phyloP scores from a whole-genome alignment of 1,140 invertebrate genomes.

The Diorhabda elongata region DNA sequence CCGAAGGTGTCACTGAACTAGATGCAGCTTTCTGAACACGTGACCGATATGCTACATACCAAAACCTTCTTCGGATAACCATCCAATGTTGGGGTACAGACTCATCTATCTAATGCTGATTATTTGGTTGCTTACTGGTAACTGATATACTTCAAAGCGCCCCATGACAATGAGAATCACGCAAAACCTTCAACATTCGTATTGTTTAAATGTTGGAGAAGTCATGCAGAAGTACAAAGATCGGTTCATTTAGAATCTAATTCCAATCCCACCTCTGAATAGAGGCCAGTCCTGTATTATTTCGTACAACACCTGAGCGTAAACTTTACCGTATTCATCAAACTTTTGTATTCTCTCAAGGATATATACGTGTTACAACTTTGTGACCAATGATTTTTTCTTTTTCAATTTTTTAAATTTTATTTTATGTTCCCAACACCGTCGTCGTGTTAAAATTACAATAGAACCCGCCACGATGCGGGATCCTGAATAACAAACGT shows the following conservation, averaged over 20 bases:
- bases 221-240: background rate
- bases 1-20: no score
- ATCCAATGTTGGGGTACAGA: no score
- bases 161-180: no score
- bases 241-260: slow-evolving; percentile 21
- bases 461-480: slow-evolving; percentile 12
- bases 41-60: no score
- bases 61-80: no score
- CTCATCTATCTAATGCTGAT: no score
- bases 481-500: slow-evolving; percentile 5
- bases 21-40: no score
- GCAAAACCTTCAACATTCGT: slow-evolving; percentile 16
- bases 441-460: slow-evolving; percentile 8
- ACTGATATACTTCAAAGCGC: no score
- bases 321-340: slow-evolving; percentile 29
- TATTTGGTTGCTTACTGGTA: no score
- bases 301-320: slow-evolving; percentile 29
- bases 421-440: background rate
- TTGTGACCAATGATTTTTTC: slow-evolving; percentile 16
- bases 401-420: slow-evolving; percentile 2
- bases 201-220: slow-evolving; percentile 5
- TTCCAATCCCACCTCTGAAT: background rate
- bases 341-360: slow-evolving; percentile 30
- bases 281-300: slow-evolving; percentile 16
- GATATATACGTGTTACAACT: slow-evolving; percentile 21